Percentiles rank a stretch among this genome's conserved stretches.
phyloP scores from a whole-genome alignment of 2,888 invertebrate species.

The Meloe dianella region DNA sequence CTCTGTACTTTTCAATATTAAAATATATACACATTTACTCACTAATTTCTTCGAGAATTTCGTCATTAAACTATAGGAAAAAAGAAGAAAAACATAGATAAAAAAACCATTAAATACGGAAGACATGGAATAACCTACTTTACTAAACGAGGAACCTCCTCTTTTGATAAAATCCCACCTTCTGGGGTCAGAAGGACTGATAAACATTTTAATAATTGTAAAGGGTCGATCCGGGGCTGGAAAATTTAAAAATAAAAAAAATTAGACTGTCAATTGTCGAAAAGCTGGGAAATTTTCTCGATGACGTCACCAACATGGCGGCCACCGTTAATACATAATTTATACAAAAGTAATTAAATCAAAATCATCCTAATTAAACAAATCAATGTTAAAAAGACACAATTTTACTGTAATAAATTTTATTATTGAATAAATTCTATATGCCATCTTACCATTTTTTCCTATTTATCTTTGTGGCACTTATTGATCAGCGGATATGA shows the following conservation, averaged over 20 bases:
- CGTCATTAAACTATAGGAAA: slow-evolving; percentile 84
- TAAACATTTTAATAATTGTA: slow-evolving; percentile 86
- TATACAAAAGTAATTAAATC: slow-evolving; percentile 11
- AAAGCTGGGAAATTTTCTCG: slow-evolving; percentile 7
- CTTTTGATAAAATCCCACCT: slow-evolving; percentile 87
- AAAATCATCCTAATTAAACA: slow-evolving; percentile 2
- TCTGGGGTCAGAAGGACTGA: slow-evolving; percentile 81
- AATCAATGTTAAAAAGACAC: slow-evolving; percentile 22
- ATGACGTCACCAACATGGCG: slow-evolving; percentile 39
- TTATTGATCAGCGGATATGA: slow-evolving; percentile 1
- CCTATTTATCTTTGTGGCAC: slow-evolving; percentile 15
- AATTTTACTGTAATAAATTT: slow-evolving; percentile 21
- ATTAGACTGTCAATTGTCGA: slow-evolving; percentile 18
- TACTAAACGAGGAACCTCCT: slow-evolving; percentile 86
- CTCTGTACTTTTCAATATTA: slow-evolving; percentile 87
- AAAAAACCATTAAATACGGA: background rate
- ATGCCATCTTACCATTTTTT: slow-evolving; percentile 32
- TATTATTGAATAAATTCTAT: slow-evolving; percentile 29
- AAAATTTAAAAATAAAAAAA: slow-evolving; percentile 45
- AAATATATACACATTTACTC: slow-evolving; percentile 93
- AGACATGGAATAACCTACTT: slow-evolving; percentile 75
- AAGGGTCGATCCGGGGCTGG: slow-evolving; percentile 92
- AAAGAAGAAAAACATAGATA: slow-evolving; percentile 7
- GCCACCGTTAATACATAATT: background rate
- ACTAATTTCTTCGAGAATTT: slow-evolving; percentile 95